Evolutionary conservation across 2,888 invertebrate genomes (phyloP).

Genomic region (Drosophila anceps): DNA sequence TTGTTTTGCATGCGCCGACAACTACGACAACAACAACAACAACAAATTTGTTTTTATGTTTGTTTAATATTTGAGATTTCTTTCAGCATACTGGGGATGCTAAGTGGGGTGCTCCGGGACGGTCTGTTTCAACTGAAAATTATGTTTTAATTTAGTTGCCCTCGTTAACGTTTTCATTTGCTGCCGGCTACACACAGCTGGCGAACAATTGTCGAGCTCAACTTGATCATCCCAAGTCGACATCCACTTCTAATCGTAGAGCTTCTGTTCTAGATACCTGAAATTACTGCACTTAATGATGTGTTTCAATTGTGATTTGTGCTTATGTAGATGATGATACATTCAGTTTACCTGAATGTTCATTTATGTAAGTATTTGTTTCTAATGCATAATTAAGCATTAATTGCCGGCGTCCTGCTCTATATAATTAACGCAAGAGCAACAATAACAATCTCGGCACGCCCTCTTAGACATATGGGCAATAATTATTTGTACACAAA

Average conservation of each 20-base stretch:
- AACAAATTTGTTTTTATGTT: conserved; percentile 55
- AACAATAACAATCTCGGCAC: neutral
- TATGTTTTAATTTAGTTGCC: conserved; percentile 68
- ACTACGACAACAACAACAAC: conserved; percentile 26
- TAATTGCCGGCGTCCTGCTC: neutral
- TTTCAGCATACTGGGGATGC: conserved; percentile 32
- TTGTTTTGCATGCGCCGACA: conserved; percentile 53
- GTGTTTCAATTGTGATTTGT: neutral
- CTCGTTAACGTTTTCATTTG: conserved; percentile 49
- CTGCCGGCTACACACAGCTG: conserved; percentile 37
- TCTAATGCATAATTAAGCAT: conserved; percentile 16
- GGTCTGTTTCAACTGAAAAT: conserved; percentile 44
- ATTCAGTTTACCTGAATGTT: no score
- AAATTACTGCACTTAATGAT: neutral
- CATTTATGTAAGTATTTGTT: conserved; percentile 16
- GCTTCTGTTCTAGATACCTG: neutral
- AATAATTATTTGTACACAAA: neutral
- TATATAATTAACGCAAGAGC: neutral
- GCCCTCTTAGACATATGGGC: neutral
- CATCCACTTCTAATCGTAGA: neutral
- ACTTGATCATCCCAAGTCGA: neutral
- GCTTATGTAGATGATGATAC: neutral
- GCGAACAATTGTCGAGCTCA: neutral
- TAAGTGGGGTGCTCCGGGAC: conserved; percentile 23
- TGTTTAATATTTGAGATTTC: conserved; percentile 65